Base-by-base conservation (phyloP, 2,888 invertebrate species). In the Zaprionus obscuricornis region DNA sequence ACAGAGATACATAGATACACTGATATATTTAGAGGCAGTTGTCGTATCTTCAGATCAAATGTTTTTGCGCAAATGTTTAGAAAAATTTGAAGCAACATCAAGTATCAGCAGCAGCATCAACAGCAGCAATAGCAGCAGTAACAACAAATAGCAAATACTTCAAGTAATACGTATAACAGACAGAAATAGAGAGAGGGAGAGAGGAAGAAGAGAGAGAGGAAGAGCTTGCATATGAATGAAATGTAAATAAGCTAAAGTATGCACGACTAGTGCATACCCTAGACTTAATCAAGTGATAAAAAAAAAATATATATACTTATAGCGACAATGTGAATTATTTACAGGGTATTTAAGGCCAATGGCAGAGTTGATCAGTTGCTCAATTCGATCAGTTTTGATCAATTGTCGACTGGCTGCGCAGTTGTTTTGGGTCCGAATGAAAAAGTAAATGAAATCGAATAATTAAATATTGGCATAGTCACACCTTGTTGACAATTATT, bases 401-500 rank as follows among this genome's bases (percentile, higher is more conserved):
- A 18, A 5, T 6, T 22, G 22, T 29, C 31, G 51, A 22, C 56
- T 2, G 52, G 46, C 58, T 37, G 37, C 70, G 59, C 60, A 65
- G 63, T 63, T 64, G 65, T 47, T 59, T n/a, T n/a, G n/a, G n/a
- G n/a, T n/a, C 57, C 65, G 50, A 68, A 54, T 69, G 70, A 60
- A 68, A 43, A 73, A 66, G 73, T 56, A 70, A 77, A 84, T 73
- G 74, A 75, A 84, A 81, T 71, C 78, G 74, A 77, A 78, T 81
- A 84, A 79, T 84, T 84, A 82, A 82, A 82, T 85, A 85, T 82
- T 82, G 85, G 74, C 78, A 85, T 72, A 79, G 82, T 79, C 85
- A 79, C 82, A 85, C 82, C 82, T 84, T 82, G 82, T 82, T 82
- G 85, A 82, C 82, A 85, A 79, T 84, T 81, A 81, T 84, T 81